Evolutionary conservation across 2,888 invertebrate genomes (phyloP), one percentile per base, ranked within the genome.

Genomic region (Theretra japonica): DNA sequence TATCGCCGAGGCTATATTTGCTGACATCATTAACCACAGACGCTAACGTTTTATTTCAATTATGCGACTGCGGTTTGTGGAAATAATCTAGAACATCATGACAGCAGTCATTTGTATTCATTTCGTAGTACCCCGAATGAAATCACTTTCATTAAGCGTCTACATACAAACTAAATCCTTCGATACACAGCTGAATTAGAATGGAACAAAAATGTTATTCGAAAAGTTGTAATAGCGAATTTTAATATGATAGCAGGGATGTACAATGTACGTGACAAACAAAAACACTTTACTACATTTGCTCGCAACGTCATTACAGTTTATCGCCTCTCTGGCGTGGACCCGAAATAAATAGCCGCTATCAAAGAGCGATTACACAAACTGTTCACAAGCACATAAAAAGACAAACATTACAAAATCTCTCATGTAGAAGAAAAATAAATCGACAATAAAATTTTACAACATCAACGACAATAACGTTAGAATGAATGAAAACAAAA

Each of bases 341-440:
- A 81, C 83, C 87, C 85, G 76, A 90, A 90, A 90, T 89, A 90
- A 90, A 91, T 87, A 83, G 88, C 87, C 76, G 88, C 90, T 88
- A 91, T 91, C 91, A 90, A 91, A 90, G 79, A 86, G 79, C 88
- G 87, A 91, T 92, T 90, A 90, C 90, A 88, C 82, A 86, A 88
- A 90, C 89, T 89, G 91, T 91, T 90, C 88, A 89, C 90, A 88
- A 88, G 85, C 88, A 85, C 88, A 90, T 91, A 90, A 91, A 91
- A 85, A 84, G 83, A 85, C 86, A 88, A 88, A 86, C 89, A 87
- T 91, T 84, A 85, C 88, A 82, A 87, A 90, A 90, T 90, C 86
- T 88, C 86, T 88, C 88, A 86, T 89, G 88, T 88, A 86, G 86
- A 89, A 90, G 87, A 88, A 89, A 90, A 87, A 91, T 90, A 90